Base-by-base conservation (phyloP, 2,888 invertebrate genomes). In the Philaethria dido region DNA sequence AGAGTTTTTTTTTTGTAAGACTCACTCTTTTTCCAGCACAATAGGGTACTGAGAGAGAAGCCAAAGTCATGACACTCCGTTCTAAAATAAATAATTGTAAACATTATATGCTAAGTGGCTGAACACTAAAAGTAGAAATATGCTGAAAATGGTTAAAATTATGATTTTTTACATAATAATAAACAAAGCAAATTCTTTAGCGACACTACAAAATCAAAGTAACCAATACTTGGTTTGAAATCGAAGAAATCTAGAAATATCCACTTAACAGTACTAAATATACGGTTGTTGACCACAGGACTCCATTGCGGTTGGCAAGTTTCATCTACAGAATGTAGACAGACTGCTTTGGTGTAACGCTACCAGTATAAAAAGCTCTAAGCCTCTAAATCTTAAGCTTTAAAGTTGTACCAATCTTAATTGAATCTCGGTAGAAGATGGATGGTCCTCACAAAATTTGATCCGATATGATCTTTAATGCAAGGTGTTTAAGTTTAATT, bases 241-340 rank as follows among this genome's bases (percentile, higher is more conserved):
- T 18, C 45, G 16, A 14, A 60, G 60, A 60, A 42, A 29, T 18
- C 44, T 18, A 25, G 25, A 29, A 45, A 18, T 33, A 29, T 8
- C 44, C 25, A 25, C 16, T 67, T 50, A 54, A 65, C 71, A 65
- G 69, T 71, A 67, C 69, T 71, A 64, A 67, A 69, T 67, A 71
- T 64, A 62, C 68, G 70, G 67, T 52, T 48, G 50, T 42, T 61
- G 66, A 75, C 79, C 78, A 52, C 78, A 76, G 68, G 68, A 72
- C 70, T 64, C 64, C 55, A 73, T 75, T 78, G 81, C 72, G 81
- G 80, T 80, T 60, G n/a, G 22, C 9, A 60, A 62, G 65, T 66
- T 66, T 75, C 75, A 52, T 77, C 76, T 72, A 62, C 72, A 80
- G 78, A 73, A 83, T 83, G 81, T 69, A 66, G 81, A 79, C 72